Conservation (phyloP, 2,888 invertebrate species). For the Cryptus armator region DNA sequence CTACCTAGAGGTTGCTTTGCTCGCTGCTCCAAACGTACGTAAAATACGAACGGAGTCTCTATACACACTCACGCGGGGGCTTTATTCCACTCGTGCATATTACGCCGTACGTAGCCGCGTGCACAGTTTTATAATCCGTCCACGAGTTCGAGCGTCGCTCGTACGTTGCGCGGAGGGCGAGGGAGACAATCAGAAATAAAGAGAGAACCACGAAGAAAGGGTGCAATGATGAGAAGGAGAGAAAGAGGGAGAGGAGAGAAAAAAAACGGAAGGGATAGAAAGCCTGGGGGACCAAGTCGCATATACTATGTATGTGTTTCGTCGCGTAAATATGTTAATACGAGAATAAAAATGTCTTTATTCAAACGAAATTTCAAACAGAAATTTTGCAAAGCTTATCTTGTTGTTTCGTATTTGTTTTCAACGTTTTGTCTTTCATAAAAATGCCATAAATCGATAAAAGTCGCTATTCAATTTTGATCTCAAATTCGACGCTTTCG, state of each 20-base stretch:
- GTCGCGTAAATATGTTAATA: background rate
- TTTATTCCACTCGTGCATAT: slow-evolving; percentile 9
- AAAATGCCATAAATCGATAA: no score
- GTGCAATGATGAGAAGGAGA: slow-evolving; percentile 60
- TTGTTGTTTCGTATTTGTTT: no score
- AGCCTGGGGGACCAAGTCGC: background rate
- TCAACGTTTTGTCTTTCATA: no score
- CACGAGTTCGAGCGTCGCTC: slow-evolving; percentile 71
- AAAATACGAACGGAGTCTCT: slow-evolving; percentile 32
- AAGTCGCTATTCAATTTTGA: no score
- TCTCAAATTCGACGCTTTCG: no score
- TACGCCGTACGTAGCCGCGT: slow-evolving; percentile 7
- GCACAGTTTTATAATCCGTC: slow-evolving; percentile 74
- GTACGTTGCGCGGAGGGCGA: slow-evolving; percentile 59
- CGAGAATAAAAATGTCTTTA: background rate
- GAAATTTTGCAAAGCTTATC: no score
- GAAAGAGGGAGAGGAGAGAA: slow-evolving; percentile 37
- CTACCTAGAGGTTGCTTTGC: slow-evolving; percentile 27
- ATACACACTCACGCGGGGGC: slow-evolving; percentile 20
- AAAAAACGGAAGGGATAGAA: slow-evolving; percentile 26
- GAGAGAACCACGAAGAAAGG: slow-evolving; percentile 47
- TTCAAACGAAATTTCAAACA: background rate
- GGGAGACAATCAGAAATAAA: slow-evolving; percentile 15
- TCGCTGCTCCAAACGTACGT: slow-evolving; percentile 23
- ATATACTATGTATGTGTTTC: background rate